phyloP scores from a whole-genome alignment of 2,888 invertebrate genomes.

The Caenorhabditis sinica region DNA sequence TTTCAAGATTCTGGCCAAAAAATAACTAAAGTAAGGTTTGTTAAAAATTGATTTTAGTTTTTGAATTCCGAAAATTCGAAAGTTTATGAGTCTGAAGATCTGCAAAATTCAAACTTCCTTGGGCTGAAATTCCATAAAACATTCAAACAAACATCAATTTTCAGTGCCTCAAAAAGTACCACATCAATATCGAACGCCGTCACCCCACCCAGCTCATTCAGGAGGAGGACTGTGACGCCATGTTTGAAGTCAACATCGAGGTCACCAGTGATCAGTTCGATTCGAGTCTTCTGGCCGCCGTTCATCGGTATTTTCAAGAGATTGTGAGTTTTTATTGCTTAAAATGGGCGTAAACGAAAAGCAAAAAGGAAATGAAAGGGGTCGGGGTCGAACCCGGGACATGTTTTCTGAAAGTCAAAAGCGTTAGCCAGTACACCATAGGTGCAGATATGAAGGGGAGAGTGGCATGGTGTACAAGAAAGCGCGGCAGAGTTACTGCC shows the following conservation, averaged over 20 bases:
- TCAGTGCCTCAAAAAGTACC: constrained; percentile 9
- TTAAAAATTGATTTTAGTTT: neutral
- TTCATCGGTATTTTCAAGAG: constrained; percentile 19
- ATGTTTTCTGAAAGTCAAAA: neutral
- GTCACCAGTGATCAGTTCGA: constrained; percentile 24
- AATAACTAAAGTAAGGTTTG: neutral
- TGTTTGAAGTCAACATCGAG: constrained; percentile 57
- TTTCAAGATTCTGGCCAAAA: neutral
- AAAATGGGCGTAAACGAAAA: neutral
- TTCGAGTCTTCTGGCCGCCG: constrained; percentile 19
- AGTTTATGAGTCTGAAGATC: neutral
- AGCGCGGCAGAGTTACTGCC: no score
- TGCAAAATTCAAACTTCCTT: neutral
- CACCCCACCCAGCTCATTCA: constrained; percentile 31
- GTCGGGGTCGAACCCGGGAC: neutral
- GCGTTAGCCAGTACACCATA: neutral
- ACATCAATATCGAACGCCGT: constrained; percentile 10
- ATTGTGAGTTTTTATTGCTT: neutral
- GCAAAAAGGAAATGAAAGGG: neutral
- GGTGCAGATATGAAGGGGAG: neutral
- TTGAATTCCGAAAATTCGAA: neutral
- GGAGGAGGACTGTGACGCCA: constrained; percentile 60
- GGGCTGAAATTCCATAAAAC: neutral
- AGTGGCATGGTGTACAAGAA: neutral
- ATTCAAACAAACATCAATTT: no score